Conservation (phyloP, 37 sponge, comb jelly and placozoan species). For the Theonella swinhoei region DNA sequence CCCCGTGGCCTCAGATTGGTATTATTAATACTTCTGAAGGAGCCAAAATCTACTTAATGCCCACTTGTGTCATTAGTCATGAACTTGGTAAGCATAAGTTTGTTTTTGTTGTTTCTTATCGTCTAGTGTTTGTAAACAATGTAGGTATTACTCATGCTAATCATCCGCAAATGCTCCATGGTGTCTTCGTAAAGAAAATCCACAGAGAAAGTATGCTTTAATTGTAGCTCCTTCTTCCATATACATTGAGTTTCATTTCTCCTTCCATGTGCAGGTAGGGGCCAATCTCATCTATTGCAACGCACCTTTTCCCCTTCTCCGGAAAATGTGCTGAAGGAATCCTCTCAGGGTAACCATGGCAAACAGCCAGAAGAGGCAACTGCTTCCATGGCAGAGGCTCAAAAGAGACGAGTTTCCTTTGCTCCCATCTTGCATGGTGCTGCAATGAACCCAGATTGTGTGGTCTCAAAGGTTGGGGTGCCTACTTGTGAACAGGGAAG, state of each 20-base stretch:
- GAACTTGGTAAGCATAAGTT: conserved; percentile 51
- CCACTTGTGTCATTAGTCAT: conserved; percentile 52
- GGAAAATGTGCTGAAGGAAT: not conserved
- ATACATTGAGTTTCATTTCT: not conserved
- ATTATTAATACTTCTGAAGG: conserved; percentile 35
- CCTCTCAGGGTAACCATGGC: not conserved
- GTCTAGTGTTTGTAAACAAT: too few relatives aligned
- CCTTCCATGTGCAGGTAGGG: not conserved
- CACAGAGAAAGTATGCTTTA: not conserved
- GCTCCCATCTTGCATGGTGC: not conserved
- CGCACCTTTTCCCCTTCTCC: not conserved
- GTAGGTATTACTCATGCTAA: conserved; percentile 36
- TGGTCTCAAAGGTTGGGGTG: not conserved
- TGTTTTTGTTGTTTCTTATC: too few relatives aligned
- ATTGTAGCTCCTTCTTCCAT: not conserved
- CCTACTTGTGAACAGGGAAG: not conserved
- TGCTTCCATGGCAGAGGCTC: not conserved
- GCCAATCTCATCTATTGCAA: not conserved
- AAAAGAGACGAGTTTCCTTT: not conserved
- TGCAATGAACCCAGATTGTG: not conserved
- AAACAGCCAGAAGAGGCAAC: not conserved
- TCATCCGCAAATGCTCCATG: conserved; percentile 39
- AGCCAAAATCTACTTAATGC: conserved; percentile 50
- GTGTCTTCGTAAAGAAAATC: conserved; percentile 41
- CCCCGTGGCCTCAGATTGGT: conserved; percentile 64